These are phyloP conservation scores for Sebastes flavidus DNA, from an alignment of 2,797 vertebrate species.

Conservation along the genomic window DNA sequence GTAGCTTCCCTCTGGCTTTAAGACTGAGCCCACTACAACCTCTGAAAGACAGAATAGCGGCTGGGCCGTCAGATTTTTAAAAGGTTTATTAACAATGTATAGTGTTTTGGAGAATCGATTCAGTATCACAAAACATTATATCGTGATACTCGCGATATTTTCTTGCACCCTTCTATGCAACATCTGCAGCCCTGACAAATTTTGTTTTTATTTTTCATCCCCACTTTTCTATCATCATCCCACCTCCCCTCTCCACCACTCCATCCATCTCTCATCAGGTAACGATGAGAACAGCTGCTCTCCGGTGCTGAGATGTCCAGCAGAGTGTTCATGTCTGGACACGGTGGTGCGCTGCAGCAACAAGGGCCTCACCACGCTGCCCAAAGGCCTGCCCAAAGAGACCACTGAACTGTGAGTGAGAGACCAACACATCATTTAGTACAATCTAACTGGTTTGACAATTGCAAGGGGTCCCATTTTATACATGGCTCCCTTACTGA, in stretches of 20 bases:
- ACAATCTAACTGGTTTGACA: not conserved
- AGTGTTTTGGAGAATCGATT: no score
- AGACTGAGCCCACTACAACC: no score
- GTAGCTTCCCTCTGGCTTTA: no score
- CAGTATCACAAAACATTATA: no score
- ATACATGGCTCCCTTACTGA: accelerated
- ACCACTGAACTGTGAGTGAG: conserved; percentile 95
- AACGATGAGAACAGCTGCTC: conserved; percentile 97
- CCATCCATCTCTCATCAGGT: conserved; percentile 72
- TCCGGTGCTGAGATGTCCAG: conserved; percentile 91
- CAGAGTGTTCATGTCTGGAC: conserved; percentile 95
- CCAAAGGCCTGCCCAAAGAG: conserved; percentile 94
- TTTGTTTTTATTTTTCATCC: not conserved
- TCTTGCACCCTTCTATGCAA: no score
- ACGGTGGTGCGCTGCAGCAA: conserved; percentile 98
- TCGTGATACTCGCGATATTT: no score
- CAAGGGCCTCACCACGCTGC: conserved; percentile 91
- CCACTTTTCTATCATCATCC: not conserved
- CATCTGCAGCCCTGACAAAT: not conserved
- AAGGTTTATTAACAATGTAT: no score
- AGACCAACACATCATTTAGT: not conserved
- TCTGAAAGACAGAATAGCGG: no score
- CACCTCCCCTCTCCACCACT: not conserved
- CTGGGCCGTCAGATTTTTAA: no score
- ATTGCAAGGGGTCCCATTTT: not conserved